phyloP scores from a whole-genome alignment of 2,888 invertebrate species.

The Drosophila gaucha region DNA sequence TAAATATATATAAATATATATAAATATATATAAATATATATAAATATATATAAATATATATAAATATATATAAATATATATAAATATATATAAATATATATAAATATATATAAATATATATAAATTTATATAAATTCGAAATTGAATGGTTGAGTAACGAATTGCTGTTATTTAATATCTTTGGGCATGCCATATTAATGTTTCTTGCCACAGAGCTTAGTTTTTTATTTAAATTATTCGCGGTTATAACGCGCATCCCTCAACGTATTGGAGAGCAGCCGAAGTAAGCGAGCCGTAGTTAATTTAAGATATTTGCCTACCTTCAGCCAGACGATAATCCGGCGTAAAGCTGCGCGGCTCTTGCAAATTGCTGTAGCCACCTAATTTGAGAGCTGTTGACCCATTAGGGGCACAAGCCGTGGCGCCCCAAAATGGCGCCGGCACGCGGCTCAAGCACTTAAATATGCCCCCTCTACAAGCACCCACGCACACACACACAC shows the following conservation, averaged over 20 bases:
- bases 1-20: too few species aligned
- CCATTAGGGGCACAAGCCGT: slow-evolving; percentile 65
- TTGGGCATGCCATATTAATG: too few species aligned
- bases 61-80: too few species aligned
- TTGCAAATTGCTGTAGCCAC: slow-evolving; percentile 72
- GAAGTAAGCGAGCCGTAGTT: slow-evolving; percentile 20
- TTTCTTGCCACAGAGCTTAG: too few species aligned
- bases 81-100: too few species aligned
- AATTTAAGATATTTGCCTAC: slow-evolving; percentile 56
- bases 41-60: too few species aligned
- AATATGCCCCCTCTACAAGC: slow-evolving; percentile 23
- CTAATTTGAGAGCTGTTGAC: slow-evolving; percentile 77
- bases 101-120: too few species aligned
- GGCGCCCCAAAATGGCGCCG: slow-evolving; percentile 23
- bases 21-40: too few species aligned
- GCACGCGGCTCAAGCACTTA: slow-evolving; percentile 56
- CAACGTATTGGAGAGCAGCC: background rate
- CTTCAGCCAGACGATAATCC: slow-evolving; percentile 62
- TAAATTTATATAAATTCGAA: too few species aligned
- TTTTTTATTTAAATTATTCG: background rate
- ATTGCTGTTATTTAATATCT: too few species aligned
- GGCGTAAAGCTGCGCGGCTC: slow-evolving; percentile 56
- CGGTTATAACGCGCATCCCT: background rate
- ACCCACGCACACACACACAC: slow-evolving; percentile 28
- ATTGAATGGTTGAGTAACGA: too few species aligned